Conservation (phyloP, 2,797 vertebrate species). For the Tragelaphus eurycerus region DNA sequence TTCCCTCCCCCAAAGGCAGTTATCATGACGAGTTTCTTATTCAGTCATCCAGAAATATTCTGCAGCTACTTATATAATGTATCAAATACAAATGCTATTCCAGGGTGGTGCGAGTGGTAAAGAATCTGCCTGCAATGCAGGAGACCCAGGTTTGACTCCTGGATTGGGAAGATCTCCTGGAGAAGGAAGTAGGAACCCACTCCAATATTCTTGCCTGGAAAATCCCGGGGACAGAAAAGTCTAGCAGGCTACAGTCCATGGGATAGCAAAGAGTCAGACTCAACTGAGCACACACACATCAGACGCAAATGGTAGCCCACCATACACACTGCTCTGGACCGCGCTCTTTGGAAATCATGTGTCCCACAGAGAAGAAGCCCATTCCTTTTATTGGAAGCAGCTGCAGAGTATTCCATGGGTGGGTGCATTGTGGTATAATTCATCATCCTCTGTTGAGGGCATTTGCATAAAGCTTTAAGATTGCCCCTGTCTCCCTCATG, state of each 20-base stretch:
- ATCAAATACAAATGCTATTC: background rate
- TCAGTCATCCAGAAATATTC: background rate
- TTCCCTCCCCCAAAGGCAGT: background rate
- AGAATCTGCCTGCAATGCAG: background rate
- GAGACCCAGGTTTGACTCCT: background rate
- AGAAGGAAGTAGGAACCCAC: background rate
- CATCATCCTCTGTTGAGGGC: background rate
- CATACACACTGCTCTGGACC: background rate
- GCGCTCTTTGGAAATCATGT: background rate
- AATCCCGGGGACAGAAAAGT: background rate
- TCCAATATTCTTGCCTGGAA: background rate
- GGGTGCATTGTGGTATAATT: fast-evolving
- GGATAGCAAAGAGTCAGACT: background rate
- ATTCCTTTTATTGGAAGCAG: background rate
- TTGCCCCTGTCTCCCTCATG: background rate
- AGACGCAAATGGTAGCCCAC: background rate
- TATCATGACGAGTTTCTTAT: background rate
- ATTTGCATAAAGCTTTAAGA: background rate
- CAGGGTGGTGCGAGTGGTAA: background rate
- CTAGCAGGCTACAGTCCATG: background rate
- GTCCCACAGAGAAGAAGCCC: background rate
- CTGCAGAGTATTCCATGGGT: background rate
- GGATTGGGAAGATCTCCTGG: background rate
- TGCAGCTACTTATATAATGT: background rate
- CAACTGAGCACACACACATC: background rate